These are phyloP conservation scores for Trachymyrmex septentrionalis DNA, from an alignment of 1,140 invertebrate species.

Conservation along the genomic window DNA sequence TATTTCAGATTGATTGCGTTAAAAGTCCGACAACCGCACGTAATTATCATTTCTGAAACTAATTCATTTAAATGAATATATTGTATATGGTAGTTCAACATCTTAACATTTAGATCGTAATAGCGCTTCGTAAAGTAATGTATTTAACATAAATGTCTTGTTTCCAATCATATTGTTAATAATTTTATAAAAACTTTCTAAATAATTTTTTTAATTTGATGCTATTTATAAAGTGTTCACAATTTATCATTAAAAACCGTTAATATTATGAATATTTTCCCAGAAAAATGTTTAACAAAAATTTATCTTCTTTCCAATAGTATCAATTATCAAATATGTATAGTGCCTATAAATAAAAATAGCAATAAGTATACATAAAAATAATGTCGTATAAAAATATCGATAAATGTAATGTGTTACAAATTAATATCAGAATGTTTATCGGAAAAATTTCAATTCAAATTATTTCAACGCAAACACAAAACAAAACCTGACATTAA, in stretches of 20 bases:
- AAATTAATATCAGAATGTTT: not conserved
- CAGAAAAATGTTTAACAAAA: not conserved
- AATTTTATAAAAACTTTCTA: slow-evolving; percentile 10
- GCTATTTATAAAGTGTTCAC: not conserved
- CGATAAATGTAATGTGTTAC: not conserved
- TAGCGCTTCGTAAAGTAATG: too few species aligned
- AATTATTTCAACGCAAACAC: not conserved
- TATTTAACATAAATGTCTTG: too few species aligned
- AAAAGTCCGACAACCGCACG: too few species aligned
- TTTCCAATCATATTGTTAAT: too few species aligned
- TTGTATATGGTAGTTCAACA: too few species aligned
- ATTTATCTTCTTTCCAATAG: not conserved
- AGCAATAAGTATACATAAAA: not conserved
- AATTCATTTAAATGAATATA: too few species aligned
- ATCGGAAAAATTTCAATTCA: not conserved
- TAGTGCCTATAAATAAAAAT: not conserved
- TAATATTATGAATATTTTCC: not conserved
- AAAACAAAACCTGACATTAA: not conserved
- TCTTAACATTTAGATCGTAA: too few species aligned
- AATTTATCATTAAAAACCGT: not conserved
- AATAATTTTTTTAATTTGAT: not conserved
- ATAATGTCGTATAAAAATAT: not conserved
- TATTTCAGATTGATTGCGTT: too few species aligned
- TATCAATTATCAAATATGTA: not conserved
- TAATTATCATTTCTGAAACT: too few species aligned